These are phyloP conservation scores for Macrophya annulata DNA, from an alignment of 2,888 invertebrate species.

Conservation along the genomic window DNA sequence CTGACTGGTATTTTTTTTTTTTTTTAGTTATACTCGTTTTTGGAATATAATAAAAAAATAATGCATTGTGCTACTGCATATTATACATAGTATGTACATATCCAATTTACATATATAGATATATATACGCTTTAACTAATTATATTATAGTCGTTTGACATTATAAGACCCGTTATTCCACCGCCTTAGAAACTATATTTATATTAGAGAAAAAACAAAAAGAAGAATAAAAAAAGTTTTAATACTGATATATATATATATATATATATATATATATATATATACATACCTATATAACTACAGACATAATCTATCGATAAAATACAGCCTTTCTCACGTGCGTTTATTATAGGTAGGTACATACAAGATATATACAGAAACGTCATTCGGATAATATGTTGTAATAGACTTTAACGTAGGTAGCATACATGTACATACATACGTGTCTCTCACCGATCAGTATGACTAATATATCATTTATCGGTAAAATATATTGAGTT, in stretches of 20 bases:
- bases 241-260: background rate
- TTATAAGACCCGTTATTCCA: background rate
- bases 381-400: background rate
- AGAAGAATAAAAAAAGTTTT: background rate
- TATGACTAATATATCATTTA: conserved; percentile 1
- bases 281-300: no score
- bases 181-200: background rate
- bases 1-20: no score
- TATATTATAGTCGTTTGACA: background rate
- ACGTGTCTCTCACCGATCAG: conserved; percentile 19
- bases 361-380: background rate
- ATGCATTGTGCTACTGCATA: background rate
- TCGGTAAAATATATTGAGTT: conserved; percentile 7
- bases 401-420: background rate
- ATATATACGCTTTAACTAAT: background rate
- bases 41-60: background rate
- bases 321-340: conserved; percentile 15
- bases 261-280: background rate
- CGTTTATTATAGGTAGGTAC: background rate
- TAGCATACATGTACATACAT: background rate
- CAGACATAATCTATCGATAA: background rate
- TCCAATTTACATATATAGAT: background rate
- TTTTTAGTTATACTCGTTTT: background rate
- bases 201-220: no score
- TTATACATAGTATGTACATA: no score